A percentile compares a stretch with the other conserved stretches of the same genome.
These are phyloP conservation scores for Halocaridina rubra DNA, from an alignment of 2,888 invertebrate genomes.

Conservation along the genomic window DNA sequence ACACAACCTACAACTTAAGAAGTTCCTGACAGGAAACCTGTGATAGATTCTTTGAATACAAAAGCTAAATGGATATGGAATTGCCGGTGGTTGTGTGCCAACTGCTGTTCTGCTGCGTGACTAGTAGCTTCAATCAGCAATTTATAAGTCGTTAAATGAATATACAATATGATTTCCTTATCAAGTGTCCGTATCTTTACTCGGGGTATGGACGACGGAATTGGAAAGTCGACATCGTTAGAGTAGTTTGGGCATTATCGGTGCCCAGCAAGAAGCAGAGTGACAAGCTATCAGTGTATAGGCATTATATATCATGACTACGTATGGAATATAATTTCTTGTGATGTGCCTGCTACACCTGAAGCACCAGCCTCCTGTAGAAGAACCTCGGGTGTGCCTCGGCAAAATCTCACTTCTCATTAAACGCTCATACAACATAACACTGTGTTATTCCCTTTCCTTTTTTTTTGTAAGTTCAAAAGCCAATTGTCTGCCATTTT, in stretches of 20 bases:
- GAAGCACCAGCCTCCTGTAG: slow-evolving; percentile 51
- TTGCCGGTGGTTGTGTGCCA: slow-evolving; percentile 57
- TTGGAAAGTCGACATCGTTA: slow-evolving; percentile 28
- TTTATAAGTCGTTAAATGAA: too few relatives aligned
- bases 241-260: slow-evolving; percentile 11
- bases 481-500: too few relatives aligned
- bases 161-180: too few relatives aligned
- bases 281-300: slow-evolving; percentile 11
- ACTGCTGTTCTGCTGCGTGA: slow-evolving; percentile 37
- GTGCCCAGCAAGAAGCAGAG: slow-evolving; percentile 24
- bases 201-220: too few relatives aligned
- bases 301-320: background rate
- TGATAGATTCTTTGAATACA: slow-evolving; percentile 53
- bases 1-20: slow-evolving; percentile 56
- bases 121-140: slow-evolving; percentile 37
- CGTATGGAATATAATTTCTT: background rate
- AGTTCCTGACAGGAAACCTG: slow-evolving; percentile 56
- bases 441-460: background rate
- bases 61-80: slow-evolving; percentile 33
- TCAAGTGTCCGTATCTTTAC: too few relatives aligned
- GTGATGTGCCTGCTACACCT: slow-evolving; percentile 29
- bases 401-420: slow-evolving; percentile 54
- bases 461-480: too few relatives aligned
- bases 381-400: slow-evolving; percentile 53
- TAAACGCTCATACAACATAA: slow-evolving; percentile 40